Evolutionary conservation across 2,888 invertebrate genomes (phyloP).

Genomic region (Orchesella flavescens): DNA sequence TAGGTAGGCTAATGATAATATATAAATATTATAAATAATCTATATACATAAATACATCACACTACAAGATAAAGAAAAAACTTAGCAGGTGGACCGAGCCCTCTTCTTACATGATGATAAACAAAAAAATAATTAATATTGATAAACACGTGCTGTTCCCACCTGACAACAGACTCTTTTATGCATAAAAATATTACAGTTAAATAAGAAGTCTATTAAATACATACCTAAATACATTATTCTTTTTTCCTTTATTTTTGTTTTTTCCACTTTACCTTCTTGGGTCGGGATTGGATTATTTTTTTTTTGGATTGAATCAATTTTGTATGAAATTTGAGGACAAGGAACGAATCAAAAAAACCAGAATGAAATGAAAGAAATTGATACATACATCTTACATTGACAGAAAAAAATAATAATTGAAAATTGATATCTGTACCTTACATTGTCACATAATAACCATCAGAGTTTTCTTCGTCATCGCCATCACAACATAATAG

Average conservation of each 20-base stretch:
- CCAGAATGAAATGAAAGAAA: constrained; percentile 2
- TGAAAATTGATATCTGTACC: too few relatives aligned
- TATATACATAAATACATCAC: constrained; percentile 1
- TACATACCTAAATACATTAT: not conserved
- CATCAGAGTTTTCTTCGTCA: too few relatives aligned
- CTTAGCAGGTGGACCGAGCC: constrained; percentile 59
- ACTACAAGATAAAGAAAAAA: constrained; percentile 20
- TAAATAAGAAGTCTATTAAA: not conserved
- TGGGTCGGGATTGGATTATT: too few relatives aligned
- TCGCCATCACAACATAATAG: too few relatives aligned
- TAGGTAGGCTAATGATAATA: not conserved
- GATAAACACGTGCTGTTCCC: constrained; percentile 60
- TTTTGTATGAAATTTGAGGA: constrained; percentile 25
- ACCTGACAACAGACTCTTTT: constrained; percentile 61
- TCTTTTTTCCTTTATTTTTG: not conserved
- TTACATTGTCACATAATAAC: too few relatives aligned
- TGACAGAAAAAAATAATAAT: constrained; percentile 20
- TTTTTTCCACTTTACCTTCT: not conserved
- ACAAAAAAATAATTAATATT: constrained; percentile 21
- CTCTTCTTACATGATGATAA: constrained; percentile 28
- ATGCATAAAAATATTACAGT: constrained; percentile 1
- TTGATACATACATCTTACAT: too few relatives aligned
- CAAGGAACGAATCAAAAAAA: too few relatives aligned
- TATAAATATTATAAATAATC: not conserved
- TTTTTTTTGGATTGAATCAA: constrained; percentile 26